Base-by-base conservation (phyloP, 2,113 vertebrate genomes). In the Seriola quinqueradiata region DNA sequence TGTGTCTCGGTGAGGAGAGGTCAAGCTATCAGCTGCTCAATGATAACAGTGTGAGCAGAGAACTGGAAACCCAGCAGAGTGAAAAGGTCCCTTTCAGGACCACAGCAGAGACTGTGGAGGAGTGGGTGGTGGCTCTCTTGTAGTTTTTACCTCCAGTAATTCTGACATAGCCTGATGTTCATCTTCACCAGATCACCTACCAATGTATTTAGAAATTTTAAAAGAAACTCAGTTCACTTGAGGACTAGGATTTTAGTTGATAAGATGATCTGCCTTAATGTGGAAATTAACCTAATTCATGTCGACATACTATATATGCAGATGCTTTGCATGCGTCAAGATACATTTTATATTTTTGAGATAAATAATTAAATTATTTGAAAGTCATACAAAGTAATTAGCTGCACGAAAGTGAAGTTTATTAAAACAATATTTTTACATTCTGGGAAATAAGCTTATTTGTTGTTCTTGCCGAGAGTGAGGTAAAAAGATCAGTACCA, bases 11-110 rank as follows among this genome's bases (percentile, higher is more conserved):
- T 52, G 65, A 79, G 70, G 55, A 59, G 82, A 83, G 85, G 84
- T 89, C 73, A 81, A 79, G 25, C 79, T 80, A 79, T 89, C 91
- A 85, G 79, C 63, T 80, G 67, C 67, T 86, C 69, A 44, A 60
- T 81, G 77, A 66, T 38, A 65, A 61, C 25, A 19, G 80, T 67
- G 32, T 8, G 23, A 64, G 70, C 38, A 10, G 32, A 50, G 68
- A 82, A 55, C 77, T 50, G 55, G 42, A 52, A 85, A 72, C 64
- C 58, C 34, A 55, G 79, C 40, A 10, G 19, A 63, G 59, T 70
- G 75, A 58, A 82, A 74, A 63, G 75, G 75, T 73, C 48, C 23
- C 34, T 55, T 60, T 70, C 38, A 68, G 28, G 75, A 28, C 32
- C 23, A 46, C 40, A 48, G 57, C 16, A 46, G 74, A 40, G 44